Conservation (phyloP, 2,888 invertebrate species). For the Mesopsocus fuscifrons region DNA sequence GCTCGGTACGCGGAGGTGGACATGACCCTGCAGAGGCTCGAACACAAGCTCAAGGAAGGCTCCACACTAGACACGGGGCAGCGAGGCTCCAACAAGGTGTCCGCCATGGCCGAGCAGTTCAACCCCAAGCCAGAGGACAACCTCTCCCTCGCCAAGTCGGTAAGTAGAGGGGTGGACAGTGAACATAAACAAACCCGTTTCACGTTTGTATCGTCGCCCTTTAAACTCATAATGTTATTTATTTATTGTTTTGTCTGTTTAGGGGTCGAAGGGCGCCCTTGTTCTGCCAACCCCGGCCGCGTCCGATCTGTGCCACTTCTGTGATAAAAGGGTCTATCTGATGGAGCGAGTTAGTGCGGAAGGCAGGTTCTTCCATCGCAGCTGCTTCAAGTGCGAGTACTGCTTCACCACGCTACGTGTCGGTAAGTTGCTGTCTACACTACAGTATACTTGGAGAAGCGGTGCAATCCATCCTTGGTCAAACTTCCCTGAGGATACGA, state of each 20-base stretch:
- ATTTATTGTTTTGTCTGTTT: constrained; percentile 15
- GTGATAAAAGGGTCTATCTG: constrained; percentile 78
- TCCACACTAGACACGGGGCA: constrained; percentile 41
- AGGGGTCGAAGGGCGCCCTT: constrained; percentile 38
- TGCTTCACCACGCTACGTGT: constrained; percentile 70
- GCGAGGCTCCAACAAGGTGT: constrained; percentile 55
- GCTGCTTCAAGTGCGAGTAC: constrained; percentile 87
- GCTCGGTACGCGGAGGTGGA: constrained; percentile 55
- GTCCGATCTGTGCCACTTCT: constrained; percentile 69
- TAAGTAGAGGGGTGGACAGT: no score
- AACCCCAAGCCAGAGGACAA: constrained; percentile 33
- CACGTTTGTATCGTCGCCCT: no score
- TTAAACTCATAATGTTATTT: background rate
- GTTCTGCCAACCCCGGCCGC: constrained; percentile 42
- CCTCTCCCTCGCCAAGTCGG: constrained; percentile 28
- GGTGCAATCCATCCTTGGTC: no score
- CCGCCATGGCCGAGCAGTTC: constrained; percentile 69
- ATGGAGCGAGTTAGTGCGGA: constrained; percentile 83
- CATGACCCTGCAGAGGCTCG: constrained; percentile 46
- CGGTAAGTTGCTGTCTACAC: constrained; percentile 32
- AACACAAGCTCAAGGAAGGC: constrained; percentile 60
- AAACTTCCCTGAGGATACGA: no score
- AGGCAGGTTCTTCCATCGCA: constrained; percentile 77
- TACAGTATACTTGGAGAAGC: no score
- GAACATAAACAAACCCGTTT: no score